These are phyloP conservation scores for Drosophila siamana DNA, from an alignment of 2,888 invertebrate species.

Conservation along the genomic window DNA sequence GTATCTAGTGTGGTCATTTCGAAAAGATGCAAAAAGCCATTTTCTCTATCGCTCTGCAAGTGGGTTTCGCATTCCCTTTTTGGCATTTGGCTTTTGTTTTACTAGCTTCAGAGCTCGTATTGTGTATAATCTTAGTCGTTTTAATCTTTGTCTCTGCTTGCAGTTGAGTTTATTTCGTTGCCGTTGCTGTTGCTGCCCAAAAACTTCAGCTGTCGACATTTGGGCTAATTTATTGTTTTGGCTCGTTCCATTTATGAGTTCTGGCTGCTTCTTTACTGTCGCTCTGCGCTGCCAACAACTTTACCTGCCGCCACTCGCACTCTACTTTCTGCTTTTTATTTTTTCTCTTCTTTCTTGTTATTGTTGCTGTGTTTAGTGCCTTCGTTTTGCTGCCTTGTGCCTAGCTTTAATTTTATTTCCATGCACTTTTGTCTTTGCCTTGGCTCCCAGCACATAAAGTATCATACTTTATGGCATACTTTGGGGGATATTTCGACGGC, in stretches of 20 bases:
- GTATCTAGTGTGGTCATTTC: background rate
- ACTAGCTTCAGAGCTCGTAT: no score
- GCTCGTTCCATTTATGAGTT: slow-evolving; percentile 34
- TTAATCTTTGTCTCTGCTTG: background rate
- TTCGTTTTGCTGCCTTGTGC: background rate
- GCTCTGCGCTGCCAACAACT: slow-evolving; percentile 11
- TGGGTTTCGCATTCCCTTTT: background rate
- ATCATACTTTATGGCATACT: slow-evolving; percentile 53
- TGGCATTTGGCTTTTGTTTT: background rate
- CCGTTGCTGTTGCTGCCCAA: no score
- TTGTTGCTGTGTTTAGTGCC: background rate
- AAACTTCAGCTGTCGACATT: slow-evolving; percentile 23
- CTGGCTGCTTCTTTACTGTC: slow-evolving; percentile 28
- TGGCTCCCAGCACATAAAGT: slow-evolving; percentile 32
- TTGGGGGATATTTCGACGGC: slow-evolving; percentile 35
- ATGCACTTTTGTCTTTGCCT: slow-evolving; percentile 34
- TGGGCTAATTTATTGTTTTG: slow-evolving; percentile 49
- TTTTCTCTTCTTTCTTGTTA: background rate
- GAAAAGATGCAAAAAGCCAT: background rate
- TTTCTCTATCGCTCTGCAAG: background rate
- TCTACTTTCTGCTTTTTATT: background rate
- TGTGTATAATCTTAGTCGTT: background rate
- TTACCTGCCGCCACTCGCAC: slow-evolving; percentile 22
- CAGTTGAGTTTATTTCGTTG: background rate
- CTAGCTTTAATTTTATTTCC: slow-evolving; percentile 43